Percentiles rank a stretch among this genome's conserved stretches.
These are phyloP conservation scores for cattle (Bos taurus) DNA, from an alignment of 2,113 vertebrate genomes.

Conservation along the genomic window DNA sequence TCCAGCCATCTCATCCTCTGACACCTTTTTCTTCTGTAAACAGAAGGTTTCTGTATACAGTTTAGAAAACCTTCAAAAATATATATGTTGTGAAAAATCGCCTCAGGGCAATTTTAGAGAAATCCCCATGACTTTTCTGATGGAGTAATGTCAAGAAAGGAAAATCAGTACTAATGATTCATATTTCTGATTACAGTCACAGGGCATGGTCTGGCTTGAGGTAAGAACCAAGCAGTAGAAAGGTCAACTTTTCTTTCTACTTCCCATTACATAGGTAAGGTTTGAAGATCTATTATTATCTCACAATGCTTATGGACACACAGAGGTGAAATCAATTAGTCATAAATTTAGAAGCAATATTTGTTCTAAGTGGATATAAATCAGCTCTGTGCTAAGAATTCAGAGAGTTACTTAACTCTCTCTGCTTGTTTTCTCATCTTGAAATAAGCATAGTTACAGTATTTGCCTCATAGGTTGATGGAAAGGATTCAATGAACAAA, in stretches of 20 bases:
- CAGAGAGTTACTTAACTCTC: background rate
- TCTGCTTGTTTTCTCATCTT: background rate
- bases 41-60: background rate
- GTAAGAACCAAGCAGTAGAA: background rate
- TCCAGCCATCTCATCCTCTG: background rate
- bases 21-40: background rate
- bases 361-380: background rate
- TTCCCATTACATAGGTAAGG: background rate
- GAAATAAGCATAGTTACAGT: background rate
- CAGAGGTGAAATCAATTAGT: background rate
- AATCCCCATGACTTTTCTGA: background rate
- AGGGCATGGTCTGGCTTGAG: background rate
- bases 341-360: background rate
- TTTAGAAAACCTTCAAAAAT: background rate
- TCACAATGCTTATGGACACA: background rate
- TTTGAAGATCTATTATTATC: background rate
- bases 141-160: background rate
- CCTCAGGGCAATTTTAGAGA: background rate
- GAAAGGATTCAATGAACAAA: background rate
- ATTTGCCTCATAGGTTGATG: background rate
- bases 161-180: background rate
- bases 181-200: background rate
- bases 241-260: background rate
- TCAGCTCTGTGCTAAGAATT: background rate
- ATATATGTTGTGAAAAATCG: background rate